Evolutionary conservation across 2,797 vertebrate genomes (phyloP), one percentile per base, ranked within the genome.

Genomic region (Pangasius djambal): DNA sequence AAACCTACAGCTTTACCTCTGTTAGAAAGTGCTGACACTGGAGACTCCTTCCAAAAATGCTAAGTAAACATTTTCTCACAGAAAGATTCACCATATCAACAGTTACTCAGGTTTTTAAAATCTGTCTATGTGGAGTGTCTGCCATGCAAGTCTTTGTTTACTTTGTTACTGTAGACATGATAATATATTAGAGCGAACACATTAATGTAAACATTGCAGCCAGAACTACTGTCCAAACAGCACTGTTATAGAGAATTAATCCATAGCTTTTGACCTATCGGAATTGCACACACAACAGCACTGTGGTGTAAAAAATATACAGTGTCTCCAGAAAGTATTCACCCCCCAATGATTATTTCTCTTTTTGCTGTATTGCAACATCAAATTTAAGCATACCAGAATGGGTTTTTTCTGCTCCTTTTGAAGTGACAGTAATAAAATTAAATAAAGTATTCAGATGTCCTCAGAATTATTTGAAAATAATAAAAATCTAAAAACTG

Each of bases 11-110:
- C 18, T 82, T 59, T 82, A 40, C 18, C 8, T 82, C 55, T 10
- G 50, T 55, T 34, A 79, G 25, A 50, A 79, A 79, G 15, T 20
- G 78, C 52, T 59, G 79, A 82, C 31, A 57, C 9, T 40, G 31
- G 55, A 82, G 79, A 82, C 55, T 37, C 31, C 79, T 40, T 82
- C 12, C 31, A 61, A 82, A 82, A 59, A 59, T 61, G 79, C 79
- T 61, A 28, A 37, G 18, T 59, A 61, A 61, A 82, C 79, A 82
- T 20, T 55, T 81, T 82, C 55, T 59, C 55, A 82, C 55, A 82
- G 78, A 82, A 82, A 31, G 15, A 15, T 4, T 57, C 2, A 59
- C 18, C n/a, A 57, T 57, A 55, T 79, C 50, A 79, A 15, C 48
- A 77, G 18, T 48, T 77, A 25, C 18, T 44, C 75, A 50, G 12